Base-by-base conservation (phyloP, 1,140 invertebrate species). In the Heliconius himera region DNA sequence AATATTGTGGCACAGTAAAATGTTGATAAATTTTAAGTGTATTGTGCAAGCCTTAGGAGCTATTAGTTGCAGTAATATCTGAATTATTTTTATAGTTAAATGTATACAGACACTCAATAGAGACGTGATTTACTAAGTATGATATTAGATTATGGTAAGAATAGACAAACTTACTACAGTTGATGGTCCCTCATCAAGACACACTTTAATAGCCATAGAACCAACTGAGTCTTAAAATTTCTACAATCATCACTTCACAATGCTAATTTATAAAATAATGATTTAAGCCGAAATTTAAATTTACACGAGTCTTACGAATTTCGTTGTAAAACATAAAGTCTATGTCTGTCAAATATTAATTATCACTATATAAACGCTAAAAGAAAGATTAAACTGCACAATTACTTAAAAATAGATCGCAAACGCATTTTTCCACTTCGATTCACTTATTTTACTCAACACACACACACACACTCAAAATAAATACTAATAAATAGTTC, bases 161-260 rank as follows among this genome's bases (percentile, higher is more conserved):
- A 83, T 76, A 74, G 26, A 26, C 46, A 85, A 86, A 89, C 87
- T 85, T 85, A 82, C 79, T 87, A 86, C 84, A 87, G 80, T 84
- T 89, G 85, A 93, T 94, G 92, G 92, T 94, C 92, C 91, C 92
- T 83, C 81, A 81, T 81, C 87, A 93, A 94, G 90, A 92, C 87
- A 93, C 90, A 86, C 85, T 84, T 88, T 85, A 73, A 80, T 85
- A 82, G 77, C 75, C 80, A 83, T 82, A 81, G 81, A 84, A 72
- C 54, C 72, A 49, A 74, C 29, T 38, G 18, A 38, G 33, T 75
- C 60, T 66, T 16, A 75, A 46, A 76, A 51, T 79, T 84, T 82
- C 36, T 38, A 38, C 70, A 72, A 72, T 38, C 16, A 20, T 26
- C 13, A 1, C 36, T 36, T 20, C 29, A 72, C 18, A 72, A 38